Base-by-base conservation (phyloP, 2,797 vertebrate genomes). In the Bradypodion ventrale region DNA sequence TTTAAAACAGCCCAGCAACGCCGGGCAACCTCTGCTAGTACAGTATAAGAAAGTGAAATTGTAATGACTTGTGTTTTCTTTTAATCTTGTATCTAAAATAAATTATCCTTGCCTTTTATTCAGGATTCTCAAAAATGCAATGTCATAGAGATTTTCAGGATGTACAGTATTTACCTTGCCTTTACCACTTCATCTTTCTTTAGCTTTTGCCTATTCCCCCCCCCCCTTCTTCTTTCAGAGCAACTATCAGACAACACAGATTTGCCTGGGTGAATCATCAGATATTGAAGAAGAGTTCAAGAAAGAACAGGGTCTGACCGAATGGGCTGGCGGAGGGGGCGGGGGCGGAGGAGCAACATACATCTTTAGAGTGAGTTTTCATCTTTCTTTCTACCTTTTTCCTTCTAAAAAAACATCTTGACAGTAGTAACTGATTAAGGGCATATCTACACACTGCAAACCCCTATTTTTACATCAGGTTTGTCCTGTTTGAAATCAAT, bases 321-420 rank as follows among this genome's bases (percentile, higher is more conserved):
- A 96, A 84, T 97, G 97, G 97, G 96, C 97, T 3, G 97, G 97
- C 35, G 98, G 98, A 77, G 98, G 98, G 87, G 98, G 98, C 0
- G 98, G 97, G 2, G 98, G 98, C 37, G 97, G 98, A 23, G 98
- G 97, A 78, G 97, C 97, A 89, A 98, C 98, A 1, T 97, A 95
- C 59, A 92, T 98, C 89, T 99, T 97, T 85, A 96, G 96, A 95
- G 97, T 97, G 95, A 93, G 87, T 85, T 46, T 60, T 42, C 73
- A 10, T 78, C 29, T 49, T 29, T 66, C 4, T 16, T 59, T 59
- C 27, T 6, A 10, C n/a, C 3, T 8, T 6, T 27, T 63, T 59
- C 2, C 0, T 9, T 16, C 52, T 56, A 19, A 29, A 82, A 35
- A 49, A 7, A 25, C 6, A 44, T 56, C 85, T 62, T 29, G n/a